Evolutionary conservation across 2,113 vertebrate species (phyloP).

Genomic region (Struthidea cinerea): DNA sequence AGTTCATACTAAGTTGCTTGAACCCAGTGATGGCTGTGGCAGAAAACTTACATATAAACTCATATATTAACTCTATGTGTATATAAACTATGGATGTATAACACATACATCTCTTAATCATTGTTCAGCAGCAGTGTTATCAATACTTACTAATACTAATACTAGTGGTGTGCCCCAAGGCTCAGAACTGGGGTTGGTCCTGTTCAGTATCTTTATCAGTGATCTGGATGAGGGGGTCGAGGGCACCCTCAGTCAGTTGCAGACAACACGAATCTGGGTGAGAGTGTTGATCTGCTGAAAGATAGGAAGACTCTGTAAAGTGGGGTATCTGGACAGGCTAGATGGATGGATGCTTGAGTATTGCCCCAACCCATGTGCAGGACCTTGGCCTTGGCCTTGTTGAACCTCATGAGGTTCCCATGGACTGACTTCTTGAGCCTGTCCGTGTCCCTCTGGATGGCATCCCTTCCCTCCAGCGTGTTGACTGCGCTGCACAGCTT

Average conservation of each 20-base stretch:
- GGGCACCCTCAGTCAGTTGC: neutral
- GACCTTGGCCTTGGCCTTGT: neutral
- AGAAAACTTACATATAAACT: neutral
- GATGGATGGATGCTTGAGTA: neutral
- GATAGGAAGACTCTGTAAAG: neutral
- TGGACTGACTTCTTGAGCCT: neutral
- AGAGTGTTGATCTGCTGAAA: neutral
- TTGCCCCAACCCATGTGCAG: neutral
- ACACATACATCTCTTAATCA: neutral
- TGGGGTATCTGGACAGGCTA: neutral
- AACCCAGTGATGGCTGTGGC: neutral
- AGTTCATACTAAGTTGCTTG: neutral
- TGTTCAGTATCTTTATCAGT: neutral
- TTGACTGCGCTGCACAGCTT: rapidly evolving
- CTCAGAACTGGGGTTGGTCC: neutral
- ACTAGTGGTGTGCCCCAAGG: neutral
- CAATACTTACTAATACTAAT: neutral
- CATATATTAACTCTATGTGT: neutral
- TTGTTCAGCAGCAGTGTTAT: neutral
- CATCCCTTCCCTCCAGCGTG: neutral
- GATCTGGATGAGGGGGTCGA: neutral
- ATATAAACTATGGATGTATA: neutral
- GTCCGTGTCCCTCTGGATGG: neutral
- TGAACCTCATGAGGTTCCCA: neutral
- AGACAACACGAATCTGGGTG: neutral